Conservation (phyloP, 2,888 invertebrate species). For the Ctenicera cuprea region DNA sequence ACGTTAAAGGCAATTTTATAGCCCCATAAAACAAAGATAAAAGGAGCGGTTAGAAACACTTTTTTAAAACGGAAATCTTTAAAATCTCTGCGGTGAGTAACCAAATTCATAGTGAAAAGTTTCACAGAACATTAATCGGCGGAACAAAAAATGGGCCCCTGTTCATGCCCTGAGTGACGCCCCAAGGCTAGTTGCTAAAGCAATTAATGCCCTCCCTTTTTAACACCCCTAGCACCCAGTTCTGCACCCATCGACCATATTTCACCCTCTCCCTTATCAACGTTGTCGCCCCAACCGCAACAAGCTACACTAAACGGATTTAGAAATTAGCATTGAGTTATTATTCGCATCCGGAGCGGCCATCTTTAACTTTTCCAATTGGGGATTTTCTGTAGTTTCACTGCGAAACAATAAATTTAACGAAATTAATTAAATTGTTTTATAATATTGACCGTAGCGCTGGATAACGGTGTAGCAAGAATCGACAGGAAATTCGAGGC, state of each 20-base stretch:
- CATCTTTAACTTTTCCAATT: slow-evolving; percentile 23
- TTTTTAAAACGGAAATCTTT: background rate
- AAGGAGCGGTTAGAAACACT: background rate
- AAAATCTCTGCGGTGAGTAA: background rate
- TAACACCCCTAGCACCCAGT: slow-evolving; percentile 55
- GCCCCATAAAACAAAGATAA: slow-evolving; percentile 35
- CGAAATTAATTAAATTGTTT: background rate
- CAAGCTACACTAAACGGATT: slow-evolving; percentile 52
- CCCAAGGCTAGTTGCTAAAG: slow-evolving; percentile 57
- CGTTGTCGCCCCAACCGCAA: slow-evolving; percentile 56
- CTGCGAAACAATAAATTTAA: background rate
- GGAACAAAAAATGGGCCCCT: slow-evolving; percentile 40
- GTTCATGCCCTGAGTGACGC: slow-evolving; percentile 49
- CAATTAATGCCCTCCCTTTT: slow-evolving; percentile 60
- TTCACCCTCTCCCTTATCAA: slow-evolving; percentile 55
- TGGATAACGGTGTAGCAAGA: too few relatives aligned
- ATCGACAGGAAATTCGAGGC: background rate
- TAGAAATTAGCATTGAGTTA: slow-evolving; percentile 50
- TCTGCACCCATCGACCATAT: slow-evolving; percentile 52
- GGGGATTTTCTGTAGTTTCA: background rate
- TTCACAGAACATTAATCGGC: slow-evolving; percentile 12
- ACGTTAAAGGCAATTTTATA: slow-evolving; percentile 12
- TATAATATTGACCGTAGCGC: background rate
- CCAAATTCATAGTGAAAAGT: background rate
- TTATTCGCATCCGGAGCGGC: slow-evolving; percentile 43